Conservation (phyloP, 2,113 vertebrate species). For the Python bivittatus region DNA sequence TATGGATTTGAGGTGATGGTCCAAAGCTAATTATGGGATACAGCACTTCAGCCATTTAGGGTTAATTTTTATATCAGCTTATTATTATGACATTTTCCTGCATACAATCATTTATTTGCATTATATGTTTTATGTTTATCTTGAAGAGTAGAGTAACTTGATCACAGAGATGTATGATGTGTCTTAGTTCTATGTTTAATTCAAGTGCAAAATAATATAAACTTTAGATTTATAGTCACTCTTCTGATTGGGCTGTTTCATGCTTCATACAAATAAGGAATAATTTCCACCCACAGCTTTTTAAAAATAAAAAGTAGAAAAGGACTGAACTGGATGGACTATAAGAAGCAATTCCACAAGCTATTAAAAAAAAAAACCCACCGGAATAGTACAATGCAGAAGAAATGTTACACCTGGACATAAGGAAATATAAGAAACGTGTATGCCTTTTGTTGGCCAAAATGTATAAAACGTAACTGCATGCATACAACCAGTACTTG, state of each 20-base stretch:
- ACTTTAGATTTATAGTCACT: background rate
- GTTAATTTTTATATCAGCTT: background rate
- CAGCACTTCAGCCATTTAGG: background rate
- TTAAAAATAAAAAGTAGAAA: background rate
- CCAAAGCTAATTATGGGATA: background rate
- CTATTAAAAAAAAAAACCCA: background rate
- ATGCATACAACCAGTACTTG: background rate
- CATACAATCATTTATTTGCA: background rate
- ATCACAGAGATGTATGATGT: background rate
- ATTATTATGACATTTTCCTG: background rate
- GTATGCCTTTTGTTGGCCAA: background rate
- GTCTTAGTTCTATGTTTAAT: background rate
- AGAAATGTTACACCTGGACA: background rate
- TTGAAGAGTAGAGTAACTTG: background rate
- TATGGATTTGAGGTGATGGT: background rate
- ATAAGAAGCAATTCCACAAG: background rate
- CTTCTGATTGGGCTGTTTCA: background rate
- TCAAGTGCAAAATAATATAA: background rate
- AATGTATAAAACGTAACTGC: background rate
- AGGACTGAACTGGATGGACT: background rate
- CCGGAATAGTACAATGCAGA: background rate
- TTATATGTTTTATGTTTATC: background rate
- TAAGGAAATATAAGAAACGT: background rate
- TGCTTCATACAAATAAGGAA: background rate
- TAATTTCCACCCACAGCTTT: background rate